Percentiles rank a stretch among this genome's conserved stretches.
Evolutionary conservation across 2,888 invertebrate species (phyloP).

Genomic region (Portevinia maculata): DNA sequence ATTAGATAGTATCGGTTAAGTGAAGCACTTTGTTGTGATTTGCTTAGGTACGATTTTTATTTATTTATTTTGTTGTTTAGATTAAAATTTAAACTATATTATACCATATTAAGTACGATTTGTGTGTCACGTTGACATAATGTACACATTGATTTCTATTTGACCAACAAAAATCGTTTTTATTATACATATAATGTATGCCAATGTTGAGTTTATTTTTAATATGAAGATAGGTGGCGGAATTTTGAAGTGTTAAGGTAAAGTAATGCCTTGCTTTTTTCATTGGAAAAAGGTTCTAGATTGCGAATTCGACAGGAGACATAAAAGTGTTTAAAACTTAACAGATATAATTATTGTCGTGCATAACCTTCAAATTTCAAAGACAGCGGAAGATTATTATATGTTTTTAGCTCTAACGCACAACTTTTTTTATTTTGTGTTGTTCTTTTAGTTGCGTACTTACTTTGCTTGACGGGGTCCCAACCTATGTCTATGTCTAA

Average conservation of each 20-base stretch:
- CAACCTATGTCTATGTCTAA: too few relatives aligned
- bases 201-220: too few relatives aligned
- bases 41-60: constrained; percentile 27
- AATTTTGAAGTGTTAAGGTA: neutral
- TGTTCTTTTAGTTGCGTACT: too few relatives aligned
- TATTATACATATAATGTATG: too few relatives aligned
- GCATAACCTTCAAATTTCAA: too few relatives aligned
- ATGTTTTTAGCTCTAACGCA: too few relatives aligned
- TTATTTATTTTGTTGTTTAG: constrained; percentile 25
- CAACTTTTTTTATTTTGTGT: too few relatives aligned
- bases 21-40: neutral
- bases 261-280: constrained; percentile 26
- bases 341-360: neutral
- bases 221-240: neutral
- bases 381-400: too few relatives aligned
- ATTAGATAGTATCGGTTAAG: constrained; percentile 49
- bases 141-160: neutral
- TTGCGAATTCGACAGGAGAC: constrained; percentile 32
- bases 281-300: constrained; percentile 17
- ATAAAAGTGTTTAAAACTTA: constrained; percentile 25
- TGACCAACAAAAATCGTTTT: too few relatives aligned
- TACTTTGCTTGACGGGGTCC: too few relatives aligned
- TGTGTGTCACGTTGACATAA: constrained; percentile 31
- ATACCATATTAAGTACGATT: constrained; percentile 27
- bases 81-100: constrained; percentile 7